Evolutionary conservation across 2,113 vertebrate genomes (phyloP).

Genomic region (Hippocampus guttulatus): DNA sequence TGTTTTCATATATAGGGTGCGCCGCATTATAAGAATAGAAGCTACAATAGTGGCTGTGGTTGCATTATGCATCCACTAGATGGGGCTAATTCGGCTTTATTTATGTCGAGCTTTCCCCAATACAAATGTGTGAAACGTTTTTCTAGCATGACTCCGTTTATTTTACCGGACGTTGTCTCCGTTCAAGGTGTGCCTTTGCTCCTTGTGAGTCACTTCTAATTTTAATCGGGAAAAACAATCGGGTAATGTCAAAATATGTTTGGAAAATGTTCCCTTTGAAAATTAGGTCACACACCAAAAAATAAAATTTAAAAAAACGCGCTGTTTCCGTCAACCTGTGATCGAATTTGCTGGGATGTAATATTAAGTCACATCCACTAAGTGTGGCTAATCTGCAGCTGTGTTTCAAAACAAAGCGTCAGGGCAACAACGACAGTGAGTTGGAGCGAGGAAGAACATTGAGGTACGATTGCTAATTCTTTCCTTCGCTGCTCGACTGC

Average conservation of each 20-base stretch:
- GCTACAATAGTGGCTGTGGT: too few relatives aligned
- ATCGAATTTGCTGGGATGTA: neutral
- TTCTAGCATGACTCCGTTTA: neutral
- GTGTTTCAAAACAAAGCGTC: neutral
- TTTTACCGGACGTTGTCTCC: neutral
- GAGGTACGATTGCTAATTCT: neutral
- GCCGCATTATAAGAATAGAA: too few relatives aligned
- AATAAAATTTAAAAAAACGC: too few relatives aligned
- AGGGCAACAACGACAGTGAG: neutral
- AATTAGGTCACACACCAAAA: neutral
- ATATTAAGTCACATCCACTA: neutral
- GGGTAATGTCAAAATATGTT: neutral
- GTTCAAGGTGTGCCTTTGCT: neutral
- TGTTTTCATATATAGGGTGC: too few relatives aligned
- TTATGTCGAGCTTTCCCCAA: too few relatives aligned
- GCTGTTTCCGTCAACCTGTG: neutral
- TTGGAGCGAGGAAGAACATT: neutral
- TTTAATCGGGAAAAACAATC: neutral
- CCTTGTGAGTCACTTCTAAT: conserved; percentile 2
- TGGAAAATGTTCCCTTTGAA: neutral
- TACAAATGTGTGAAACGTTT: neutral
- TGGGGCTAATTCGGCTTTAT: too few relatives aligned
- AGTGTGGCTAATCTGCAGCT: neutral
- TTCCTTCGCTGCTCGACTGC: neutral
- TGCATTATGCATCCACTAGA: too few relatives aligned